Conservation (phyloP, 1,140 invertebrate species). For the Lamellibrachia luymesi region DNA sequence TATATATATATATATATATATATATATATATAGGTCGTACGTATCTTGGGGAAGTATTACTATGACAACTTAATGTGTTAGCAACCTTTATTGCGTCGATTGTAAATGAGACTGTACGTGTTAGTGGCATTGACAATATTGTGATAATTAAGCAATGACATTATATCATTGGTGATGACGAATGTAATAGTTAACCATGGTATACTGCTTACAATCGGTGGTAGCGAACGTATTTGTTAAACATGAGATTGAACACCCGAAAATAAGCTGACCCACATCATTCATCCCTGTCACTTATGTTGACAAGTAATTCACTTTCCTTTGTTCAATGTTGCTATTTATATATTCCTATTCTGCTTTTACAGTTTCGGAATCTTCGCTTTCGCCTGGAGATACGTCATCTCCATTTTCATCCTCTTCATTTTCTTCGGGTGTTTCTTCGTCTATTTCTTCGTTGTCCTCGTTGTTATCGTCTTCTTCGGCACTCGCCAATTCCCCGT, state of each 20-base stretch:
- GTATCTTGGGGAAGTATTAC: background rate
- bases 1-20: no score
- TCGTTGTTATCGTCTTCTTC: conserved; percentile 3
- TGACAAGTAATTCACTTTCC: background rate
- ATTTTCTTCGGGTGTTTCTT: conserved; percentile 11
- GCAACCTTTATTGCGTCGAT: background rate
- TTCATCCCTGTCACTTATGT: background rate
- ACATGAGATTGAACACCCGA: no score
- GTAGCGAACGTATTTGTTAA: no score
- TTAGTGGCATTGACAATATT: background rate
- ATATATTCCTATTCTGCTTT: background rate
- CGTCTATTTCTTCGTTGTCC: background rate
- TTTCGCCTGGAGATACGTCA: background rate
- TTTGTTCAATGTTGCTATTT: background rate
- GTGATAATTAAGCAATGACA: background rate
- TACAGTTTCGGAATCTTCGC: conserved; percentile 1
- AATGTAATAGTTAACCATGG: background rate
- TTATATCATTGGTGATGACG: background rate
- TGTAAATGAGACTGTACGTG: background rate
- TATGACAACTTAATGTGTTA: background rate
- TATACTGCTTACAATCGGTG: no score
- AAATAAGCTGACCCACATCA: no score
- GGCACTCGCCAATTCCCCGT: background rate
- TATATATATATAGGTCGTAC: no score
- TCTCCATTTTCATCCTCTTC: background rate